Evolutionary conservation across 2,113 vertebrate species (phyloP), one percentile per base, ranked within the genome.

Genomic region (Apistogramma diplotaenia): DNA sequence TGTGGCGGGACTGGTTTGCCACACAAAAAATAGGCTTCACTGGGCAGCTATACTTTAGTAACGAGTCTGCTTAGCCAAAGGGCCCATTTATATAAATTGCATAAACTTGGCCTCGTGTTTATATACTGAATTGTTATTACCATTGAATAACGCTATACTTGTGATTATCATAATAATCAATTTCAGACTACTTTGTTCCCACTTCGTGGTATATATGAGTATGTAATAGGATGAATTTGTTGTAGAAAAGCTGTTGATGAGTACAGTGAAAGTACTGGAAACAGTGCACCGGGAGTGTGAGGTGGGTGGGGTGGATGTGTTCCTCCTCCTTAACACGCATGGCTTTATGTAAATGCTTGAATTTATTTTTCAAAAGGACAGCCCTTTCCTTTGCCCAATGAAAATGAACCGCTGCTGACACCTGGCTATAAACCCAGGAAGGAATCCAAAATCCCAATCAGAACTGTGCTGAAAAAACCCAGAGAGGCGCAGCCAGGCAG

Each of bases 391-490:
- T 93, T 95, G 94, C 95, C 97, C 97, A 99, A 99, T 99, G 94
- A 98, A 96, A 97, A 94, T 83, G 89, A 95, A 86, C 94, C 94
- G 92, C 90, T 94, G 94, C 94, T 95, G 97, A 97, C 97, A 99
- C 97, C 97, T 99, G 97, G 97, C 96, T 98, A 98, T 97, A 99
- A 96, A 97, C 96, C 94, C 96, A 90, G 94, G 93, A 92, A 93
- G 93, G 85, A 94, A 91, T 94, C 94, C 96, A 94, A 92, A 95
- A 93, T 94, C 95, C 94, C 87, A 93, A 92, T 94, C 95, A 93
- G 94, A 84, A 92, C 89, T 82, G 93, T 84, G 61, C 62, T 84
- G 87, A 23, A 89, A 93, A 91, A 92, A 86, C 33, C 84, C 76
- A 12, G 67, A 89, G 87, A 89, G 75, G 86, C 86, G 87, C 90